Conservation (phyloP, 2,113 vertebrate genomes). For the Neogale vison region DNA sequence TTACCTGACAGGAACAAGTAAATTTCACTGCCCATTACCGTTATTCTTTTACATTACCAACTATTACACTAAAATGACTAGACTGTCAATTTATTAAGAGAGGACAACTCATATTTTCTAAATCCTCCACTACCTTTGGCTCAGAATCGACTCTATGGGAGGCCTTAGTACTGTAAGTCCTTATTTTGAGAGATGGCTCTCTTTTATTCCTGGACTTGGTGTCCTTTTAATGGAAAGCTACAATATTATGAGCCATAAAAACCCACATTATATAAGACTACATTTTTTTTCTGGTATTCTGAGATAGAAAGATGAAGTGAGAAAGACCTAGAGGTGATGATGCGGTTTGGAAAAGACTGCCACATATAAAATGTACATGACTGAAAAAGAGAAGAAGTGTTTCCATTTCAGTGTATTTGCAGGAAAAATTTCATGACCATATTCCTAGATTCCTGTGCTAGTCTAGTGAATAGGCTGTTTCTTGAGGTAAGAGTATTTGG, state of each 20-base stretch:
- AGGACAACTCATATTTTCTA: background rate
- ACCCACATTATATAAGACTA: background rate
- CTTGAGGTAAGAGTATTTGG: background rate
- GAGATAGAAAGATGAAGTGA: background rate
- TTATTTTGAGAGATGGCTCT: background rate
- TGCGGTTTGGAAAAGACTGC: background rate
- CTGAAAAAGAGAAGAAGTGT: background rate
- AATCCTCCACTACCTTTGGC: background rate
- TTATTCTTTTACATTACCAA: background rate
- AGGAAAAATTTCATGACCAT: background rate
- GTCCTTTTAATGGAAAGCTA: background rate
- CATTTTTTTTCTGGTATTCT: background rate
- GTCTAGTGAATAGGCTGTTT: background rate
- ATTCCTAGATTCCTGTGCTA: background rate
- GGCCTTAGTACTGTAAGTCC: background rate
- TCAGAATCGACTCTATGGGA: background rate
- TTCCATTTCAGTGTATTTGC: background rate
- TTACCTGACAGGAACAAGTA: background rate
- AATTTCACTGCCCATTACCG: background rate
- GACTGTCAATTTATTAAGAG: background rate
- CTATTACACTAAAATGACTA: background rate
- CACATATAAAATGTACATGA: background rate
- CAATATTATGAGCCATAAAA: background rate
- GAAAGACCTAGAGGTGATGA: background rate
- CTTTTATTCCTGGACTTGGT: background rate